A percentile compares a stretch with the other conserved stretches of the same genome.
Evolutionary conservation across 2,888 invertebrate genomes (phyloP).

Genomic region (Lepidocyrtinus sp.): DNA sequence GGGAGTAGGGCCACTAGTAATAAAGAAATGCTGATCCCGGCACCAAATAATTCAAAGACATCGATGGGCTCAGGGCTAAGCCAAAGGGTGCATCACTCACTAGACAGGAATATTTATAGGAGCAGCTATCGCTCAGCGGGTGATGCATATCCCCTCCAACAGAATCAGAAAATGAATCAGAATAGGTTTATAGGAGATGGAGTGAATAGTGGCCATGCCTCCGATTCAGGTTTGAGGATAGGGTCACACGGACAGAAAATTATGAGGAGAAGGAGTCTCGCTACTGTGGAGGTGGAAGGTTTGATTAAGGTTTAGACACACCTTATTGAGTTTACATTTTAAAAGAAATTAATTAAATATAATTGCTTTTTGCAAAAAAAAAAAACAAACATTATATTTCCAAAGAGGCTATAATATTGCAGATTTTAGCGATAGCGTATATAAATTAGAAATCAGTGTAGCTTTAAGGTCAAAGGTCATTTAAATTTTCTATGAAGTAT

Average conservation of each 20-base stretch:
- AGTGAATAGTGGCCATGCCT: slow-evolving; percentile 44
- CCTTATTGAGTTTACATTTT: too few species aligned
- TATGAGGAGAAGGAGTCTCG: slow-evolving; percentile 49
- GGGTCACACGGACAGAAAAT: slow-evolving; percentile 27
- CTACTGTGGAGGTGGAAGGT: slow-evolving; percentile 53
- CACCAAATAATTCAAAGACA: not conserved
- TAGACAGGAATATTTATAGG: slow-evolving; percentile 44
- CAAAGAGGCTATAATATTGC: too few species aligned
- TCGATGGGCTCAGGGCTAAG: not conserved
- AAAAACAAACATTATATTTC: too few species aligned
- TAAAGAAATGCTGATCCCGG: slow-evolving; percentile 54
- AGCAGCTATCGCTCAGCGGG: slow-evolving; percentile 36
- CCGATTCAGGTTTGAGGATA: slow-evolving; percentile 29
- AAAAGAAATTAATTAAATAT: too few species aligned
- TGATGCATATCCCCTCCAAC: slow-evolving; percentile 22
- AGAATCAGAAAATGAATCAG: too few species aligned
- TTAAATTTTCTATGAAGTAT: too few species aligned
- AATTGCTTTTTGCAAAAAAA: too few species aligned
- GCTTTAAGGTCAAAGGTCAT: too few species aligned
- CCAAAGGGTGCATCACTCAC: slow-evolving; percentile 42
- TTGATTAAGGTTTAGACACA: slow-evolving; percentile 49
- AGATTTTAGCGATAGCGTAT: too few species aligned
- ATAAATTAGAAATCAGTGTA: too few species aligned
- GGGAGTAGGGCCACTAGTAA: not conserved
- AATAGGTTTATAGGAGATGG: not conserved